Evolutionary conservation across 2,797 vertebrate species (phyloP).

Genomic region (Sciaenops ocellatus): DNA sequence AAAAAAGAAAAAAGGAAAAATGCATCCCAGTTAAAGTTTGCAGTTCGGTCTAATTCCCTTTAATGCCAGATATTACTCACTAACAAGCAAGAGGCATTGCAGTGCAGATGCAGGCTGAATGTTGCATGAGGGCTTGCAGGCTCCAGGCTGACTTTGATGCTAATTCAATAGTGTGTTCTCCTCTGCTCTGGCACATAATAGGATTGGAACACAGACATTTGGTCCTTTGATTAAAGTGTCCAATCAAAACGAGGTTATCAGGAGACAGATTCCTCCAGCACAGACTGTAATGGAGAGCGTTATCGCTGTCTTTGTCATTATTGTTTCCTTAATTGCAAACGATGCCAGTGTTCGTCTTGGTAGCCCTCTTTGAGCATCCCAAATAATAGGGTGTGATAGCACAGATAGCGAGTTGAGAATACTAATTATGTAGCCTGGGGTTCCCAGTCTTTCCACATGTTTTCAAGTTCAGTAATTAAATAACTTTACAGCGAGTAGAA

Average conservation of each 20-base stretch:
- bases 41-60: slow-evolving; percentile 15
- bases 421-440: slow-evolving; percentile 49
- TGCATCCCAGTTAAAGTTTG: neutral
- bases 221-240: slow-evolving; percentile 76
- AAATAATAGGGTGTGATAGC: slow-evolving; percentile 60
- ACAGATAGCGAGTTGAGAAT: slow-evolving; percentile 36
- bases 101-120: slow-evolving; percentile 30
- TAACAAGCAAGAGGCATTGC: slow-evolving; percentile 33
- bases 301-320: slow-evolving; percentile 60
- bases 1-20: slow-evolving; percentile 9
- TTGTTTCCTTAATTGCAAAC: slow-evolving; percentile 70
- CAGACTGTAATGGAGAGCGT: slow-evolving; percentile 57
- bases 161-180: slow-evolving; percentile 76
- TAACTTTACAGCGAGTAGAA: slow-evolving; percentile 39
- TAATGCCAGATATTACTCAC: slow-evolving; percentile 39
- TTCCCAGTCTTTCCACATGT: slow-evolving; percentile 30
- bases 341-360: slow-evolving; percentile 43
- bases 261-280: slow-evolving; percentile 58
- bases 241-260: slow-evolving; percentile 75
- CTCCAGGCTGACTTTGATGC: slow-evolving; percentile 74
- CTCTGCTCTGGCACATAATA: slow-evolving; percentile 71
- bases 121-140: slow-evolving; percentile 22
- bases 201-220: slow-evolving; percentile 73
- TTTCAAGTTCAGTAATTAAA: slow-evolving; percentile 43
- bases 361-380: slow-evolving; percentile 48